Evolutionary conservation across 2,113 vertebrate species (phyloP), one percentile per base, ranked within the genome.

Genomic region (Amazona vittata): DNA sequence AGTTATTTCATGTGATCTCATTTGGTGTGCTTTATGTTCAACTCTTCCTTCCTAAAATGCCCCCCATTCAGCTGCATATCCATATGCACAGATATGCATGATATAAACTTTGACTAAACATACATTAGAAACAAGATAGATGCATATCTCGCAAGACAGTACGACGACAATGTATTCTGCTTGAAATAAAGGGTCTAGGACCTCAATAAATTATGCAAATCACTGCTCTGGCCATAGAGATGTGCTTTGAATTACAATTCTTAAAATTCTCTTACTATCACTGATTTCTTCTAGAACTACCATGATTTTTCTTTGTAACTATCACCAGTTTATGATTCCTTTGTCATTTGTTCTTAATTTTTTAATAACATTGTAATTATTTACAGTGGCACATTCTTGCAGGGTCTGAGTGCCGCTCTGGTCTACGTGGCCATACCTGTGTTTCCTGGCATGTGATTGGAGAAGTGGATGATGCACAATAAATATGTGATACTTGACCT

Each of bases 181-280:
- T 68, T 62, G 52, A 85, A 88, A 55, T 16, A 4, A 74, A 57
- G 16, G 16, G 25, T 47, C 59, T 21, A 52, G 19, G 10, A 83
- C 44, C 14, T 86, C 39, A 28, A 31, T 20, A 73, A 62, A 83
- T 25, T 52, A 6, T 60, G 52, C 25, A 76, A 12, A 37, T 71
- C 22, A 55, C 33, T 55, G 13, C 52, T 0, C 6, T 4, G 8
- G 14, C 8, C 14, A 15, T 14, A 49, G 49, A 41, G 10, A 5
- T 49, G 7, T 83, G 39, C 16, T 87, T 88, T 3, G 5, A 57
- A 52, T 22, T 52, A 9, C 16, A 81, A 3, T 47, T 63, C 69
- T 28, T 31, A 55, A 35, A 68, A 76, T 64, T 82, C 11, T 16
- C 15, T 47, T 73, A 33, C 20, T 75, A 7, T 24, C 29, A 10